phyloP scores from a whole-genome alignment of 2,888 invertebrate species.

The Siphonodentalium dalli region DNA sequence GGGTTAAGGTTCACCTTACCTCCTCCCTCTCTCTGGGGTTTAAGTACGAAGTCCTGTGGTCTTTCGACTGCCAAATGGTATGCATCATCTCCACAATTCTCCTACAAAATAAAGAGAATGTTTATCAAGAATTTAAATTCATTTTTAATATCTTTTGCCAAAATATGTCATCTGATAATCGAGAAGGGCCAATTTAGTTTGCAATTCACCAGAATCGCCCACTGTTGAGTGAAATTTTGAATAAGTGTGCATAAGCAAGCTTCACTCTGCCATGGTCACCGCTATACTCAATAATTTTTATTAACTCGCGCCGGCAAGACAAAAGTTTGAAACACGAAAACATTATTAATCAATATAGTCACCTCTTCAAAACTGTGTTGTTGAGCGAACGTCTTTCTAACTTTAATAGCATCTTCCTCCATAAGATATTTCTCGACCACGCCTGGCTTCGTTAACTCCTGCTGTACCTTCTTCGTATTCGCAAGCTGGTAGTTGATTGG shows the following conservation, averaged over 20 bases:
- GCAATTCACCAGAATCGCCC: too few species aligned
- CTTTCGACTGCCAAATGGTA: slow-evolving; percentile 81
- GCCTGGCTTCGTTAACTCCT: slow-evolving; percentile 76
- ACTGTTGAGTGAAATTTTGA: too few species aligned
- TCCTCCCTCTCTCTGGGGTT: slow-evolving; percentile 98
- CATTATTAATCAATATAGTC: too few species aligned
- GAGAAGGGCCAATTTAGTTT: too few species aligned
- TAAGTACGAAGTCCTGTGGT: slow-evolving; percentile 87
- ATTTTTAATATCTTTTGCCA: too few species aligned
- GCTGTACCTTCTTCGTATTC: slow-evolving; percentile 95
- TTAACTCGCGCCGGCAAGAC: too few species aligned
- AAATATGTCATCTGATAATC: too few species aligned
- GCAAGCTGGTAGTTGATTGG: slow-evolving; percentile 81
- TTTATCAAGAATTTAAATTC: too few species aligned
- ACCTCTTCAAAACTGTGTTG: slow-evolving; percentile 84
- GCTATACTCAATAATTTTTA: too few species aligned
- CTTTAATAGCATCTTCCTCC: slow-evolving; percentile 69
- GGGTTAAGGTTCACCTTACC: slow-evolving; percentile 68
- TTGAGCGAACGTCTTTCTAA: slow-evolving; percentile 83
- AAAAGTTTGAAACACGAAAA: too few species aligned
- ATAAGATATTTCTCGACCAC: slow-evolving; percentile 45
- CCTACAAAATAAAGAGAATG: slow-evolving; percentile 47
- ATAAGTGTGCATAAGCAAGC: too few species aligned
- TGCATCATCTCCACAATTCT: slow-evolving; percentile 79
- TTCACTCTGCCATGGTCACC: too few species aligned